phyloP scores from a whole-genome alignment of 2,113 vertebrate genomes.

The Empidonax traillii region DNA sequence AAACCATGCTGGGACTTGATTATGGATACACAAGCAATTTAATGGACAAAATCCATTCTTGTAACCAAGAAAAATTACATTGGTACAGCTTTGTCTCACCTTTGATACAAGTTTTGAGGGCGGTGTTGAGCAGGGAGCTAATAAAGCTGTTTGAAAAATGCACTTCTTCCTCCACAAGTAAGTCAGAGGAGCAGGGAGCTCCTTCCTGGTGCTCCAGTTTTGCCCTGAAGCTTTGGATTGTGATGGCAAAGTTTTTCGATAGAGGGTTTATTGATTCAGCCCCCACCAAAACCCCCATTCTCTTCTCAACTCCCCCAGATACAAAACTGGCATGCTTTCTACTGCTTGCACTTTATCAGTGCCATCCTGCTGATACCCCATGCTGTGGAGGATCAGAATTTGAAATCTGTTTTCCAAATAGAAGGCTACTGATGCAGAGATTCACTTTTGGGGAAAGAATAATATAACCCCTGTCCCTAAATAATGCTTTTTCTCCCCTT shows the following conservation, averaged over 20 bases:
- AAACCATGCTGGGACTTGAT: not conserved
- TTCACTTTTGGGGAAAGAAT: not conserved
- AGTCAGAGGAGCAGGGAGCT: not conserved
- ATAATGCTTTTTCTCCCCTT: not conserved
- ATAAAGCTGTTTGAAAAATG: not conserved
- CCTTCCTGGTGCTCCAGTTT: fast-evolving
- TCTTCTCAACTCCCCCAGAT: not conserved
- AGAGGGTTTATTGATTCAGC: not conserved
- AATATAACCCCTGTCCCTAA: fast-evolving
- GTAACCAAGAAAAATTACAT: not conserved
- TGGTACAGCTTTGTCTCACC: not conserved
- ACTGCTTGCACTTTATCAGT: not conserved
- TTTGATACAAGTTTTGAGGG: not conserved
- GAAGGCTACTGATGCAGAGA: not conserved
- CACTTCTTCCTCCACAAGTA: not conserved
- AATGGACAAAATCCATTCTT: not conserved
- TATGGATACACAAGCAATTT: not conserved
- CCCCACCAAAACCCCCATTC: not conserved
- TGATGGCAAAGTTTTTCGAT: not conserved
- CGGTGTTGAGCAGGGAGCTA: not conserved
- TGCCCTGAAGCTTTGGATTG: not conserved
- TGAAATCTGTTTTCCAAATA: not conserved
- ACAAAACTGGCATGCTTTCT: not conserved
- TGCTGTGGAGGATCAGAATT: not conserved
- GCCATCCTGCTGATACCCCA: not conserved